These are phyloP conservation scores for Anagyrus pseudococci DNA, from an alignment of 2,888 invertebrate genomes.

Conservation along the genomic window DNA sequence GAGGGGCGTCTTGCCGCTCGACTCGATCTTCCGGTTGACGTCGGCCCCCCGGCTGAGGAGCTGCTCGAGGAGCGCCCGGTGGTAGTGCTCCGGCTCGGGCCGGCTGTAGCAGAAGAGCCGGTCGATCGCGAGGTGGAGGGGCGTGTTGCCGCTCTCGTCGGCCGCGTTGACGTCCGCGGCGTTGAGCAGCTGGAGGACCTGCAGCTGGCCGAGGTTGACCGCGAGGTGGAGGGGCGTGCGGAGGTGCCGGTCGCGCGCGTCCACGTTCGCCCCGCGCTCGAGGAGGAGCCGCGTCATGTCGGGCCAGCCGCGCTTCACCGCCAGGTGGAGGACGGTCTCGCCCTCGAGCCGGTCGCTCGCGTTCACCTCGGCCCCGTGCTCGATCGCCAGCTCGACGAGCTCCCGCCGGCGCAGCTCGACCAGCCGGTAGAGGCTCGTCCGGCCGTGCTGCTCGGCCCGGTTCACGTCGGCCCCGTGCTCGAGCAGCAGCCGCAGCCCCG, in stretches of 20 bases:
- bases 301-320: conserved; percentile 54
- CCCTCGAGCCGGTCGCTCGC: neutral
- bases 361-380: conserved; percentile 7
- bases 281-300: conserved; percentile 51
- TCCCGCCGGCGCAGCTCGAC: neutral
- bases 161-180: conserved; percentile 26
- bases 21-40: conserved; percentile 54
- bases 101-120: too few species aligned
- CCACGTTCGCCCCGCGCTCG: conserved; percentile 50
- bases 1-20: conserved; percentile 59
- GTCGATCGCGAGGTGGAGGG: conserved; percentile 42
- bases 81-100: too few species aligned
- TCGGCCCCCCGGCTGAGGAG: conserved; percentile 48
- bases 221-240: conserved; percentile 62
- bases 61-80: neutral
- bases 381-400: conserved; percentile 1
- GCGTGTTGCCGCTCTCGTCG: conserved; percentile 37
- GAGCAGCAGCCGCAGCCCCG: conserved; percentile 35
- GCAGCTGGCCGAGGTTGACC: too few species aligned
- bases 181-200: conserved; percentile 36
- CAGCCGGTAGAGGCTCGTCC: conserved; percentile 46
- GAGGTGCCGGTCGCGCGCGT: conserved; percentile 56
- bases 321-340: conserved; percentile 60
- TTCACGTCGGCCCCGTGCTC: conserved; percentile 24
- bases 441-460: conserved; percentile 7